Evolutionary conservation across 2,888 invertebrate genomes (phyloP), one percentile per base, ranked within the genome.

Genomic region (Campoletis raptor): DNA sequence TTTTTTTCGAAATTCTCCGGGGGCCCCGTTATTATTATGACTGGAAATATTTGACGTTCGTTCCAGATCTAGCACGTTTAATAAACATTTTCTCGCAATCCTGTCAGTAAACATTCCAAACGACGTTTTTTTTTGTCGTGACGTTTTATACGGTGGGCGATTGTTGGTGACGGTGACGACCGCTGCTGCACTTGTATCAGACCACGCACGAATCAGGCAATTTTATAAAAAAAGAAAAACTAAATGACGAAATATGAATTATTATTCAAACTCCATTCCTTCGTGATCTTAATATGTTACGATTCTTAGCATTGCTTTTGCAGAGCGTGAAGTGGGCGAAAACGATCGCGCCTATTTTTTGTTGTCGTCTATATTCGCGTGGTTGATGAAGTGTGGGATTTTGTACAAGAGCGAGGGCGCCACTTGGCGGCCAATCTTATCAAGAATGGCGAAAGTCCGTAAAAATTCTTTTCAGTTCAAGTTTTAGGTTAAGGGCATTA

Each of bases 261-360:
- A 61, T 61, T 61, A 61, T 61, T 61, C 61, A 61, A 61, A 61
- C 61, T 61, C 30, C 6, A 61, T 61, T 61, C 30, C 61, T 61
- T 15, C 61, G 18, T 5, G 61, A 30, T 74, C n/a, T 37, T 30
- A 9, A 54, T 30, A 30, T 78, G 40, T 74, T 74, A 74, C 40
- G 67, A 52, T 78, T 67, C 52, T 52, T 52, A 52, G 37, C 40
- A 7, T 61, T 61, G 61, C 40, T 40, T 40, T 40, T 40, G 37
- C 67, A 67, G n/a, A 67, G 15, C 40, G 67, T 54, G 9, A 48
- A 42, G 42, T 61, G 57, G 57, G 40, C 61, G 74, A 57, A 40
- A 57, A 61, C 40, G 74, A 61, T 40, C 42, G 40, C 24, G 74
- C 8, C 40, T 24, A 54, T 40, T 57, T 74, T 57, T 37, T 52